Conservation (phyloP, 1,140 invertebrate species). For the Drosophila pachea region DNA sequence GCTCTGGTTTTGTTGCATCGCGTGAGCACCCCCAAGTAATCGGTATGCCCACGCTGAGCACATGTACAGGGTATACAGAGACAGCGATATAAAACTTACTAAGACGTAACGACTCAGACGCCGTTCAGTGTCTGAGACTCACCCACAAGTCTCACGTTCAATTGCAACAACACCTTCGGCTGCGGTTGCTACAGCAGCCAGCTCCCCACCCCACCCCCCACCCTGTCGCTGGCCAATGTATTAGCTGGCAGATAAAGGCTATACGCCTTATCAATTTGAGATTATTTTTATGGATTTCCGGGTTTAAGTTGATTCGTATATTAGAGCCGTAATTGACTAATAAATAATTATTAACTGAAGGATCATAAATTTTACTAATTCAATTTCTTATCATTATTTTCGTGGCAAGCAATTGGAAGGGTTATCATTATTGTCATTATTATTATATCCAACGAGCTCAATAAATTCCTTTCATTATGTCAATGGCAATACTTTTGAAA, state of each 20-base stretch:
- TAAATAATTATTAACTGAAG: too few relatives aligned
- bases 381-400: not conserved
- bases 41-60: not conserved
- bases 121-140: not conserved
- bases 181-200: constrained; percentile 7
- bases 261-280: too few relatives aligned
- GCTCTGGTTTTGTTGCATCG: too few relatives aligned
- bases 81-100: constrained; percentile 1
- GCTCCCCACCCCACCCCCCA: not conserved
- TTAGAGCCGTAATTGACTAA: too few relatives aligned
- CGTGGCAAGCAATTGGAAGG: not conserved
- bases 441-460: not conserved
- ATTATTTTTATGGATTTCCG: too few relatives aligned
- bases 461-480: too few relatives aligned
- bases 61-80: not conserved
- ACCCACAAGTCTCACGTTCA: constrained; percentile 30
- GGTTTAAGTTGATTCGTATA: too few relatives aligned
- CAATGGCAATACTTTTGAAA: not conserved
- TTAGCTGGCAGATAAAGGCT: too few relatives aligned
- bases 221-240: not conserved
- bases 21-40: not conserved
- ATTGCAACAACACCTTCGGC: constrained; percentile 60
- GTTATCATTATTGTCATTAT: not conserved
- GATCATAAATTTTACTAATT: not conserved
- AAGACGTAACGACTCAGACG: constrained; percentile 9